phyloP scores from a whole-genome alignment of 1,140 invertebrate genomes.

The Nebria ingens region DNA sequence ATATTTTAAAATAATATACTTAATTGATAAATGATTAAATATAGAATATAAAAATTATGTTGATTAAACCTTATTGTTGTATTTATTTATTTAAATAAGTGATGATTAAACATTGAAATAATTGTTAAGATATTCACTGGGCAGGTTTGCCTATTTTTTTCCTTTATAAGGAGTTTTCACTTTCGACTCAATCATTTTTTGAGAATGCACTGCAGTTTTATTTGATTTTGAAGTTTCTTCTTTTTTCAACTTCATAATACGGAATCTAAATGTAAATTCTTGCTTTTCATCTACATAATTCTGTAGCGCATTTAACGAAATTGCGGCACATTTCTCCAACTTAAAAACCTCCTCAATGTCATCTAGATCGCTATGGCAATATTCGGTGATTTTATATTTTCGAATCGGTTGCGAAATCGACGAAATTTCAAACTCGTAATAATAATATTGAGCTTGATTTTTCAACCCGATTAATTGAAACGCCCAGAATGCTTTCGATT shows the following conservation, averaged over 20 bases:
- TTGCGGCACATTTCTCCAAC: conserved; percentile 1
- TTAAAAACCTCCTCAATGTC: neutral
- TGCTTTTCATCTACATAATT: neutral
- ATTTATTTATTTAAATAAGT: too few species aligned
- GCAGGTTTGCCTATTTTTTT: too few species aligned
- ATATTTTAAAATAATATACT: too few species aligned
- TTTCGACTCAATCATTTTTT: too few species aligned
- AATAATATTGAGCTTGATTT: neutral
- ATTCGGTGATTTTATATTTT: conserved; percentile 8
- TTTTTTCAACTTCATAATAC: neutral
- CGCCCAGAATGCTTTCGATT: neutral
- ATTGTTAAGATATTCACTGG: too few species aligned
- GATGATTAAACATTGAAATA: too few species aligned
- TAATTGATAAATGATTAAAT: too few species aligned
- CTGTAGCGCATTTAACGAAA: neutral
- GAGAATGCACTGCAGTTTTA: too few species aligned
- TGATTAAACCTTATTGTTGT: too few species aligned
- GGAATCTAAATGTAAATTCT: neutral
- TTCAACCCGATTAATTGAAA: neutral
- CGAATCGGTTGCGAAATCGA: neutral
- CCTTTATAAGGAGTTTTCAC: neutral
- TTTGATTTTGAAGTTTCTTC: neutral
- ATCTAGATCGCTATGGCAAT: neutral
- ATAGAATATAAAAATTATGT: too few species aligned
- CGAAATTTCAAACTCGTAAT: neutral